Evolutionary conservation across 2,888 invertebrate species (phyloP).

Genomic region (Lithodes maja): DNA sequence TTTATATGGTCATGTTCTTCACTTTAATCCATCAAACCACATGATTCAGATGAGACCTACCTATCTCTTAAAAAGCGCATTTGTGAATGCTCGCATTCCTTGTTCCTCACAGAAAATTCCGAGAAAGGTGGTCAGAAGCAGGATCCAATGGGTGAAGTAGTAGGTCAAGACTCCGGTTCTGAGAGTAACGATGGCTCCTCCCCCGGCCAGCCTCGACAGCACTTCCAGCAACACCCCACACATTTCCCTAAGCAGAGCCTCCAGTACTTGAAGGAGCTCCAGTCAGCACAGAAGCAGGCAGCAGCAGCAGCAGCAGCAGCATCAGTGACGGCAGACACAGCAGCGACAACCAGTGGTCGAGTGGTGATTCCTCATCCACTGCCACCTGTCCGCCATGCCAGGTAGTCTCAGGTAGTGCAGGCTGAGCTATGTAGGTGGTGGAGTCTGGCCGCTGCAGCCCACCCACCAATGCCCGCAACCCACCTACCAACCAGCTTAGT

Average conservation of each 20-base stretch:
- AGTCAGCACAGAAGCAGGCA: slow-evolving; percentile 15
- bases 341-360: not conserved
- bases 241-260: not conserved
- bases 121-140: no score
- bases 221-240: slow-evolving; percentile 31
- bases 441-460: slow-evolving; percentile 17
- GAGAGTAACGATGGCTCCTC: slow-evolving; percentile 32
- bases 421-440: slow-evolving; percentile 62
- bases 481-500: no score
- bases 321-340: not conserved
- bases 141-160: not conserved
- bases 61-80: no score
- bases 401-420: slow-evolving; percentile 63
- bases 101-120: no score
- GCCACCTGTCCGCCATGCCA: slow-evolving; percentile 61
- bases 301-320: not conserved
- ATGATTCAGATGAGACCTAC: no score
- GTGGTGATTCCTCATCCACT: slow-evolving; percentile 18
- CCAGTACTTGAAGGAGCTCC: slow-evolving; percentile 19
- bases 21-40: no score
- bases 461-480: not conserved
- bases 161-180: slow-evolving; percentile 39
- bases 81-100: no score
- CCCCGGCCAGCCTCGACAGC: slow-evolving; percentile 37
- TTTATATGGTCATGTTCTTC: no score